Conservation (phyloP, 2,888 invertebrate species). For the Leptothorax acervorum region DNA sequence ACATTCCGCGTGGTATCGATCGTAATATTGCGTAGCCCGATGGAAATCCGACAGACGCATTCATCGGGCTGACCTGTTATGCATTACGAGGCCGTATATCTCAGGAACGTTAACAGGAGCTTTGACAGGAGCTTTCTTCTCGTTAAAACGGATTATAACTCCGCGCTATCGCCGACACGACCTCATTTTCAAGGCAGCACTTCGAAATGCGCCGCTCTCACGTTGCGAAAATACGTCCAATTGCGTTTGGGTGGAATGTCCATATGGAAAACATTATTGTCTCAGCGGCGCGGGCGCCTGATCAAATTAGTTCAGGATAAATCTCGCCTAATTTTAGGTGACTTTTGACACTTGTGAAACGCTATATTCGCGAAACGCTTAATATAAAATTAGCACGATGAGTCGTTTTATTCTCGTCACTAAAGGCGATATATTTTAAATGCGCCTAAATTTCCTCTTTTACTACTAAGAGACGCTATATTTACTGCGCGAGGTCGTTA, state of each 20-base stretch:
- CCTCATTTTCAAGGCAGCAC: constrained; percentile 60
- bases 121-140: constrained; percentile 63
- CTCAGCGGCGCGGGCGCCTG: not conserved
- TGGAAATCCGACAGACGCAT: constrained; percentile 38
- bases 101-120: constrained; percentile 12
- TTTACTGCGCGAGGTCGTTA: constrained; percentile 3
- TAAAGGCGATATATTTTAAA: not conserved
- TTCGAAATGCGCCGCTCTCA: constrained; percentile 41
- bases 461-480: not conserved
- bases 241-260: not conserved
- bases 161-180: constrained; percentile 51
- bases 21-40: constrained; percentile 2
- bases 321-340: not conserved
- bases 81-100: constrained; percentile 37
- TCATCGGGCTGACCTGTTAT: constrained; percentile 58
- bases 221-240: not conserved
- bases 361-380: not conserved
- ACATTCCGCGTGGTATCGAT: constrained; percentile 27
- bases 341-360: not conserved
- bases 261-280: not conserved
- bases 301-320: not conserved
- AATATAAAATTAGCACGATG: not conserved
- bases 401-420: constrained; percentile 1
- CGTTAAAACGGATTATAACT: constrained; percentile 58
- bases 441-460: constrained; percentile 9